phyloP scores from a whole-genome alignment of 2,797 vertebrate species.

The Garrulus glandarius region DNA sequence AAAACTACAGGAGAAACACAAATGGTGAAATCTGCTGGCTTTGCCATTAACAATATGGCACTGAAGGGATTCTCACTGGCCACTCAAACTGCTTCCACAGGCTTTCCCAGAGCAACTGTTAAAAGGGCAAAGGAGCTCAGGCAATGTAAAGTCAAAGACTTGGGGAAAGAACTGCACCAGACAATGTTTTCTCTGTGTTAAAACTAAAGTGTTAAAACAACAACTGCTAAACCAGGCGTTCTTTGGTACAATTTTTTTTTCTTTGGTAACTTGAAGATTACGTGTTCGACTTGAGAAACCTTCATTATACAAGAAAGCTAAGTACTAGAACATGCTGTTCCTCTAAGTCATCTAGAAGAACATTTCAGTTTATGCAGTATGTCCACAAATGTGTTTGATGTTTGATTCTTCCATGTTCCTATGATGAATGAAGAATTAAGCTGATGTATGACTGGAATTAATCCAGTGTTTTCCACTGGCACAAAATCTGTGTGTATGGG shows the following conservation, averaged over 20 bases:
- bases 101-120: background rate
- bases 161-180: background rate
- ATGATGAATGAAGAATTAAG: slow-evolving; percentile 16
- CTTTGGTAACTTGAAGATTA: background rate
- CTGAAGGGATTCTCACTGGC: background rate
- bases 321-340: background rate
- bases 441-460: background rate
- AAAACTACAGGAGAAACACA: background rate
- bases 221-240: background rate
- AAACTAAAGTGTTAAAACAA: background rate
- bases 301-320: background rate
- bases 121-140: background rate
- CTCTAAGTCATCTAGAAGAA: slow-evolving; percentile 9
- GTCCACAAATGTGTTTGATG: background rate
- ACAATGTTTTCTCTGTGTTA: background rate
- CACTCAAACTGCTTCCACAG: background rate
- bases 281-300: background rate
- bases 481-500: slow-evolving; percentile 25
- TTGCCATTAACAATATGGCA: background rate
- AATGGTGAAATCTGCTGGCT: background rate
- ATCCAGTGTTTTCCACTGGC: slow-evolving; percentile 18
- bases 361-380: background rate
- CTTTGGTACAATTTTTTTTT: background rate
- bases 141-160: background rate
- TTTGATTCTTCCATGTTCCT: background rate